Evolutionary conservation across 2,888 invertebrate species (phyloP), one percentile per base, ranked within the genome.

Genomic region (Tipula vernalis): DNA sequence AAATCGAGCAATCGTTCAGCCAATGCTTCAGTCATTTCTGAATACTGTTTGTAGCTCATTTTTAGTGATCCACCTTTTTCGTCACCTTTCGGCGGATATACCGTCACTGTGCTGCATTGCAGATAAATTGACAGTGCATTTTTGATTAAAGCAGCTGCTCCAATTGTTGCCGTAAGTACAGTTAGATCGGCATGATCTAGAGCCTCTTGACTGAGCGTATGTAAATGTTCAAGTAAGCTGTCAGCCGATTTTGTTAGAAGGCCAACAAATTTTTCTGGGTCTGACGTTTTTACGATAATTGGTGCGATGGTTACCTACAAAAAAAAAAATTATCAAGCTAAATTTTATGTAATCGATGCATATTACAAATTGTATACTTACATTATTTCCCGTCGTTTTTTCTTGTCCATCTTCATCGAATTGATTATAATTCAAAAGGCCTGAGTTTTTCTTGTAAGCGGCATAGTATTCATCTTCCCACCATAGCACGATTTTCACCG

Each of bases 401-500:
- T 51, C 51, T 15, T 86, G 86, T 36, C 86, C 90, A 44, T 92
- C 92, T 42, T 92, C 92, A 0, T 90, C 90, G 2, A 89, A 89
- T 83, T 90, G 89, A 36, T 93, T 93, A 0, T 90, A 89, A 86
- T 91, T 90, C 88, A 90, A 90, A 8, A 94, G 89, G 0, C 94
- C 95, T 0, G 95, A 95, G 41, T 93, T 93, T 89, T 93, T 94
- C 90, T 95, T 93, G 89, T 96, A 96, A 36, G 96, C 96, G 86
- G 96, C 95, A 47, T 93, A 92, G 89, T 95, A 96, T 89, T 96
- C 96, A 88, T 96, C 96, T 91, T 97, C 96, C 93, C 96, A 95
- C 97, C 96, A 97, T n/a, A 95, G 91, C 0, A 96, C 96, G 88
- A 96, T 93, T 92, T 97, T 97, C 18, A 96, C 95, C 0, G 96